Evolutionary conservation across 1,140 invertebrate species (phyloP), one percentile per base, ranked within the genome.

Genomic region (Drosophila miranda): DNA sequence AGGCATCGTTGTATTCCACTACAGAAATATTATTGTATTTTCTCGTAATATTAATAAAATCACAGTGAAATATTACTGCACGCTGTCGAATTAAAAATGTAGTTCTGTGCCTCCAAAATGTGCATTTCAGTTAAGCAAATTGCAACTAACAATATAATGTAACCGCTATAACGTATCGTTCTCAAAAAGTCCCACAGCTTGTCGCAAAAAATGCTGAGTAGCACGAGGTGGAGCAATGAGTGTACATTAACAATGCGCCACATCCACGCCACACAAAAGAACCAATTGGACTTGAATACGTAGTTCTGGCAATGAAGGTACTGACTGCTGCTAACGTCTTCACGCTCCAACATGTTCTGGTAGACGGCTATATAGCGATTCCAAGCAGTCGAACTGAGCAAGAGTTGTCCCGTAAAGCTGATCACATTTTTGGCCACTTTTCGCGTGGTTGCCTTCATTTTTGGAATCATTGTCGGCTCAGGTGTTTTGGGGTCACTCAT

Each of bases 231-330:
- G 14, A 96, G 90, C 58, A 96, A 92, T 28, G 95, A 95, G 82
- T 97, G 96, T 0, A 95, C 95, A 87, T 97, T 96, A 1, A 95
- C 92, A 0, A 96, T 90, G 61, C 95, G 93, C 96, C 96, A 97
- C 44, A 95, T 83, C 84, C 94, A 95, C 0, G 95, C 93, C 0
- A 96, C 92, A 6, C 93, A 91, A 91, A 95, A 96, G 75, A 96
- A 96, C 26, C 94, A 93, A 0, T 93, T 92, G 2, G 95, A 90
- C 71, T 91, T 93, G 63, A 94, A 94, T 14, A 92, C 91, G 51
- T 84, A 91, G 69, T 92, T 93, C 74, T 94, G 94, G 61, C 92
- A 91, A 16, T 90, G 75, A 16, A 90, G 75, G 61, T 91, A 92
- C 86, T 92, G 93, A 26, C 70, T 79, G 9, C 58, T 71, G 46